These are phyloP conservation scores for Oreochromis spilurus DNA, from an alignment of 2,113 vertebrate species.

Conservation along the genomic window DNA sequence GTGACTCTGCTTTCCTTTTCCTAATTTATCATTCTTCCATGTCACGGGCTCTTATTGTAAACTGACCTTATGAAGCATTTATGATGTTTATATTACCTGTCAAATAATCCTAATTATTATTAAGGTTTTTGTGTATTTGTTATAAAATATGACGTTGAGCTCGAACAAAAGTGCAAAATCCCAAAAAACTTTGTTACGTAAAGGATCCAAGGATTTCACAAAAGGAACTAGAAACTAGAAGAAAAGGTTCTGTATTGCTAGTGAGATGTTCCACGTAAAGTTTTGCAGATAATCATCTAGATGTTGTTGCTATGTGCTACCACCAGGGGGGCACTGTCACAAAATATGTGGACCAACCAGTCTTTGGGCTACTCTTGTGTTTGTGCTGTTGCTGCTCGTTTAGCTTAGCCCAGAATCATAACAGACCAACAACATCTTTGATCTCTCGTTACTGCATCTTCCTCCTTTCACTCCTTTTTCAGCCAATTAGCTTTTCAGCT, in stretches of 20 bases:
- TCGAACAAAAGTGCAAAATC: not conserved
- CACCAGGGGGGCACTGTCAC: not conserved
- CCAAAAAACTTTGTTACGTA: not conserved
- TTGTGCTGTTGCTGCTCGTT: not conserved
- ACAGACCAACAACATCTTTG: not conserved
- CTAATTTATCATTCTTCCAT: not conserved
- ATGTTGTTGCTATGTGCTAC: not conserved
- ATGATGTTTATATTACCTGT: not conserved
- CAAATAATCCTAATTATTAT: not conserved
- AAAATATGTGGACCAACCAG: not conserved
- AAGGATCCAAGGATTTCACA: not conserved
- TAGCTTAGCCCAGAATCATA: not conserved
- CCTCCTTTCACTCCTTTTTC: not conserved
- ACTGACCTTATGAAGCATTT: not conserved
- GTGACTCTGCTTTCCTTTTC: not conserved
- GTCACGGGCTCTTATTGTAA: not conserved
- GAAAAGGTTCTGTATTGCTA: not conserved
- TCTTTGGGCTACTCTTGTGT: not conserved
- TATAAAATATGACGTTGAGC: not conserved
- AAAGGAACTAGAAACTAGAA: not conserved
- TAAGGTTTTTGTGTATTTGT: not conserved
- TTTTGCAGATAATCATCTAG: not conserved
- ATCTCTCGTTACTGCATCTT: not conserved
- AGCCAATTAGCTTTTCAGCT: not conserved
- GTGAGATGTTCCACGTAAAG: not conserved